These are phyloP conservation scores for Bombus pyrosoma DNA, from an alignment of 1,140 invertebrate species.

Conservation along the genomic window DNA sequence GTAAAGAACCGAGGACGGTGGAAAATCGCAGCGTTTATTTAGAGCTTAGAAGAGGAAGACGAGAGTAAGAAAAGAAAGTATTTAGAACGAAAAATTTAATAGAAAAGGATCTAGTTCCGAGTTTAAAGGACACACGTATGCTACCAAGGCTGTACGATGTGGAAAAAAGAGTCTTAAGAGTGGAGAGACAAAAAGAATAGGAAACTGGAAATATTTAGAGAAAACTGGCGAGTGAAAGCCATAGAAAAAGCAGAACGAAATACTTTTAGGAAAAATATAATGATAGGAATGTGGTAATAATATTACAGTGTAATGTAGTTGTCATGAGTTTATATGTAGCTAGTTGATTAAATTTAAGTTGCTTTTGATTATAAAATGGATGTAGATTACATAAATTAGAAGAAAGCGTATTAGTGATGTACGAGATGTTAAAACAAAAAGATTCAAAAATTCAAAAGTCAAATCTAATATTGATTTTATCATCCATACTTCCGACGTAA, in stretches of 20 bases:
- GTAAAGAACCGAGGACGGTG: not conserved
- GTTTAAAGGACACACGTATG: not conserved
- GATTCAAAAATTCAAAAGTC: too few relatives aligned
- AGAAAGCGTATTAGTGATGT: too few relatives aligned
- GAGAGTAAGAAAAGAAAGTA: not conserved
- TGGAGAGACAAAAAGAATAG: not conserved
- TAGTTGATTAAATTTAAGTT: not conserved
- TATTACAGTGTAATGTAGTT: not conserved
- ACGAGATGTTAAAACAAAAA: too few relatives aligned
- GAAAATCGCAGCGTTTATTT: conserved; percentile 1
- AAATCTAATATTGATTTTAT: too few relatives aligned
- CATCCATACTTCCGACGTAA: too few relatives aligned
- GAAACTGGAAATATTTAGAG: not conserved
- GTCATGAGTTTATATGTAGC: not conserved
- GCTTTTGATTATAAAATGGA: too few relatives aligned
- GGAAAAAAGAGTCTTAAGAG: not conserved
- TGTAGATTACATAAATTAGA: too few relatives aligned
- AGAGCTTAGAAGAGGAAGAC: not conserved
- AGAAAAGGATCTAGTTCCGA: not conserved
- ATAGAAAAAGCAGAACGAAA: not conserved
- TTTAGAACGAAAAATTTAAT: not conserved
- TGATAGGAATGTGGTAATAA: not conserved
- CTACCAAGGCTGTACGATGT: not conserved
- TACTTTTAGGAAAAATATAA: not conserved
- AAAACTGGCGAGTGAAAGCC: not conserved